Percentiles rank a stretch among this genome's conserved stretches.
Evolutionary conservation across 2,113 vertebrate genomes (phyloP).

Genomic region (Asarcornis scutulata): DNA sequence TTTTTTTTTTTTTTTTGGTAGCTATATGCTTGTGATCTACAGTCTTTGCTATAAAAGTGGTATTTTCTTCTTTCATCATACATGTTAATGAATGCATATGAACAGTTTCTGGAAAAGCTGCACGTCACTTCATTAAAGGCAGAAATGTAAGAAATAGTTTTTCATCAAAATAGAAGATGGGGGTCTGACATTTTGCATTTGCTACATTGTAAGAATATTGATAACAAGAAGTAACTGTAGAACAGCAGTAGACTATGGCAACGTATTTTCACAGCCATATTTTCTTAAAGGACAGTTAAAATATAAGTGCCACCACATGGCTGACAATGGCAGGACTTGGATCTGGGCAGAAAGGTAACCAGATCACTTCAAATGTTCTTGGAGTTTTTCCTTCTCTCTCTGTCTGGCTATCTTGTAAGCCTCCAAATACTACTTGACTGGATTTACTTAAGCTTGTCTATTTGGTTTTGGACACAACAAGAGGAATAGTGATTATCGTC

Average conservation of each 20-base stretch:
- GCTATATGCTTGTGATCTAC: background rate
- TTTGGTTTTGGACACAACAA: background rate
- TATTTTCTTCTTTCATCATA: background rate
- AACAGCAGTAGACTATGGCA: background rate
- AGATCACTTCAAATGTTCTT: background rate
- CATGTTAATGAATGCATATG: background rate
- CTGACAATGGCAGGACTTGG: background rate
- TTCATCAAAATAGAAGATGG: background rate
- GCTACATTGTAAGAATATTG: background rate
- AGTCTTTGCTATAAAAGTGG: background rate
- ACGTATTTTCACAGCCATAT: rapidly evolving
- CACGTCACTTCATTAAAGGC: background rate
- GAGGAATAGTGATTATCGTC: background rate
- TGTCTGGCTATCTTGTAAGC: background rate
- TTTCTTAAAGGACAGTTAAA: background rate
- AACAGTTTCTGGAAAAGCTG: background rate
- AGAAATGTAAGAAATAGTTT: background rate
- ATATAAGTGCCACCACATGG: background rate
- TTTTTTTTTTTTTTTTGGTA: background rate
- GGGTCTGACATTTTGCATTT: background rate
- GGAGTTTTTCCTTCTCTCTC: background rate
- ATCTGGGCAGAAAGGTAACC: background rate
- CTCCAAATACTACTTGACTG: background rate
- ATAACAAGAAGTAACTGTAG: background rate
- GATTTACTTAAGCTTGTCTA: background rate